A percentile compares a stretch with the other conserved stretches of the same genome.
Evolutionary conservation across 2,888 invertebrate genomes (phyloP).

Genomic region (Apocheima hispidaria): DNA sequence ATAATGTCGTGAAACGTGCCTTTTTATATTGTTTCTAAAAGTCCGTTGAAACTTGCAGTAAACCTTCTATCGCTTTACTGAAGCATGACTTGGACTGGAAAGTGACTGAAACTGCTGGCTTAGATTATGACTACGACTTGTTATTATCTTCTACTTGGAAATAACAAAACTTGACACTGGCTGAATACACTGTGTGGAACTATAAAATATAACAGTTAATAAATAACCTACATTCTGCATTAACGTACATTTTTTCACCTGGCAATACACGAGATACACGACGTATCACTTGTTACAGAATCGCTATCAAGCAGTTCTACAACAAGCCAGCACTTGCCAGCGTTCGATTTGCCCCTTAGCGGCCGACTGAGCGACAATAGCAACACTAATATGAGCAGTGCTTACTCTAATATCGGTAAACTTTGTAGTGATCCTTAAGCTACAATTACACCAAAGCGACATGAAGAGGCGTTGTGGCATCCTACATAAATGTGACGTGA

Average conservation of each 20-base stretch:
- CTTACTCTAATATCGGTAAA: conserved; percentile 63
- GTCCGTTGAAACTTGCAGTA: no score
- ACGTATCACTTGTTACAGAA: conserved; percentile 64
- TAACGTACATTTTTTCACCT: not conserved
- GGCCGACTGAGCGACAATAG: conserved; percentile 65
- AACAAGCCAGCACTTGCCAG: conserved; percentile 77
- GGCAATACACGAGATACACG: conserved; percentile 19
- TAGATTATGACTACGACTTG: no score
- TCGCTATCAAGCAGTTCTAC: conserved; percentile 88
- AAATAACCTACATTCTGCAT: not conserved
- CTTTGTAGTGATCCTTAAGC: not conserved
- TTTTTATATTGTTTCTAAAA: no score
- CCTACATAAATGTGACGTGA: not conserved
- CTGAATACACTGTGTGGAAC: no score
- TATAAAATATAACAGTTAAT: no score
- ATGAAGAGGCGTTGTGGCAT: not conserved
- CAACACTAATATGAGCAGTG: conserved; percentile 56
- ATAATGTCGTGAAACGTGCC: no score
- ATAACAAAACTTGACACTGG: no score
- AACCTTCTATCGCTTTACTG: no score
- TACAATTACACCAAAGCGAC: not conserved
- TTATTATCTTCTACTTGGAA: no score
- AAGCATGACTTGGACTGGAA: no score
- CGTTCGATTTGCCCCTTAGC: conserved; percentile 63
- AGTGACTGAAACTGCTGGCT: no score